phyloP scores from a whole-genome alignment of 2,888 invertebrate species.

The Clanis bilineata region DNA sequence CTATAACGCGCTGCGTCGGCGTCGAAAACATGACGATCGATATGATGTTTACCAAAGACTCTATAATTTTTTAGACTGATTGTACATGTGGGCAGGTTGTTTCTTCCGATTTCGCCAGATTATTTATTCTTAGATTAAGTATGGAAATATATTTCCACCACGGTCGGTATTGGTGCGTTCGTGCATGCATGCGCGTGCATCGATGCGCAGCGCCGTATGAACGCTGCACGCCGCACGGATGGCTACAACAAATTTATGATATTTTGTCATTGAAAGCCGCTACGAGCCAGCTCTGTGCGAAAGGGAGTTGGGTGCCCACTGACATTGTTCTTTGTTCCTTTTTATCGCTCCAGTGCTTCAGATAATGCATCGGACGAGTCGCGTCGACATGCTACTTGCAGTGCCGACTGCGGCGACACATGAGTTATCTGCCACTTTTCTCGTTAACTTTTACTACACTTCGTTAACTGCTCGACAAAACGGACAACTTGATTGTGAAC shows the following conservation, averaged over 20 bases:
- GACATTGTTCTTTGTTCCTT: slow-evolving; percentile 80
- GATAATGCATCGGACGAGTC: slow-evolving; percentile 65
- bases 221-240: slow-evolving; percentile 44
- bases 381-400: slow-evolving; percentile 48
- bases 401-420: slow-evolving; percentile 47
- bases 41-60: not conserved
- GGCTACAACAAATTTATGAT: slow-evolving; percentile 62
- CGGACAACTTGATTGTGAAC: slow-evolving; percentile 55
- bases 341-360: slow-evolving; percentile 77
- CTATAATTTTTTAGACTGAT: not conserved
- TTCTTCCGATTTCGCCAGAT: slow-evolving; percentile 64
- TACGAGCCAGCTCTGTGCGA: slow-evolving; percentile 66
- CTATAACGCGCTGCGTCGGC: slow-evolving; percentile 22
- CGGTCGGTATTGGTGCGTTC: slow-evolving; percentile 53
- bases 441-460: slow-evolving; percentile 65
- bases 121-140: slow-evolving; percentile 58
- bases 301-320: slow-evolving; percentile 71
- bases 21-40: slow-evolving; percentile 6
- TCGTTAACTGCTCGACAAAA: slow-evolving; percentile 55
- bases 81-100: slow-evolving; percentile 32
- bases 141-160: slow-evolving; percentile 63
- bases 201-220: slow-evolving; percentile 51
- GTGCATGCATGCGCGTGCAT: slow-evolving; percentile 51
- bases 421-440: slow-evolving; percentile 75
- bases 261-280: slow-evolving; percentile 70